Conservation (phyloP, 2,113 vertebrate species). For the Tonatia bakeri region DNA sequence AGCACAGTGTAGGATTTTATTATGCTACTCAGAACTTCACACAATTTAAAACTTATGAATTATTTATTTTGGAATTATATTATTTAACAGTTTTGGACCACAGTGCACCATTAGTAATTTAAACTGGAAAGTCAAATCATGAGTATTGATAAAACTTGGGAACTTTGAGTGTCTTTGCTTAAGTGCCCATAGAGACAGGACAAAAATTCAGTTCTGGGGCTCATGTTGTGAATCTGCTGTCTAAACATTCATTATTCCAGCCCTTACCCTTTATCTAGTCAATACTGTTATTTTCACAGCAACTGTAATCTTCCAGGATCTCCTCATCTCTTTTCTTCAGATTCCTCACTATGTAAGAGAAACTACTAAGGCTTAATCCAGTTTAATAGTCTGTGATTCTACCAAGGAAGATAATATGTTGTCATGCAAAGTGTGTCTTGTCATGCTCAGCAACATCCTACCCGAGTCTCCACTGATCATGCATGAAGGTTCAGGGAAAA, state of each 20-base stretch:
- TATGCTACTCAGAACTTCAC: background rate
- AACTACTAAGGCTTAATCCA: no score
- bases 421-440: no score
- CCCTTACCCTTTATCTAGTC: background rate
- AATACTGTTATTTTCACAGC: background rate
- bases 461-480: background rate
- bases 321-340: background rate
- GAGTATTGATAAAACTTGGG: background rate
- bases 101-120: background rate
- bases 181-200: no score
- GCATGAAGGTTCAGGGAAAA: background rate
- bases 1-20: background rate
- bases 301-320: background rate
- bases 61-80: background rate
- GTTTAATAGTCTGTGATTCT: background rate
- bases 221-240: background rate
- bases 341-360: background rate
- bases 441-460: background rate
- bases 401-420: background rate
- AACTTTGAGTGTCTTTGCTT: background rate
- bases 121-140: background rate
- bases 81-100: background rate
- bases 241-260: background rate
- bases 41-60: background rate
- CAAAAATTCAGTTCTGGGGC: background rate